These are phyloP conservation scores for Agriopis aurantiaria DNA, from an alignment of 2,888 invertebrate genomes.

Conservation along the genomic window DNA sequence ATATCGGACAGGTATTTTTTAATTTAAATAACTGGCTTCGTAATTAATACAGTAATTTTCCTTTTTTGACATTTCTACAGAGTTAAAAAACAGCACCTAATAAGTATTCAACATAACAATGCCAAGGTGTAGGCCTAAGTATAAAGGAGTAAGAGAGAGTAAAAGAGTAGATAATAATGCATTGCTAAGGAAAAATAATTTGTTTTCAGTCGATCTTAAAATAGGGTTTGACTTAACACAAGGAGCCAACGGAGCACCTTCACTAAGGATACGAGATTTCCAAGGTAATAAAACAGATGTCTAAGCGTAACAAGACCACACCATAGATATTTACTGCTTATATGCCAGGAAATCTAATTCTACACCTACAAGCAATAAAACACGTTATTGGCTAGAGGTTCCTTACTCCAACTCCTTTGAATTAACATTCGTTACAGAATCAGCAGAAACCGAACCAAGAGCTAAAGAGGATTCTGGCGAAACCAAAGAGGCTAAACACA, in stretches of 20 bases:
- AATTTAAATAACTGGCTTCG: too few relatives aligned
- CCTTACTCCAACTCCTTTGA: background rate
- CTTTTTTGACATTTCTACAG: too few relatives aligned
- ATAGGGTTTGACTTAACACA: constrained; percentile 71
- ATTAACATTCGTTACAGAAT: constrained; percentile 42
- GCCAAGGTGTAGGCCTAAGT: background rate
- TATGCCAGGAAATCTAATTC: background rate
- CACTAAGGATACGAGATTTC: constrained; percentile 62
- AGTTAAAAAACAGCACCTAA: background rate
- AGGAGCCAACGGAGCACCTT: constrained; percentile 61
- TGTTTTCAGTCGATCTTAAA: constrained; percentile 69
- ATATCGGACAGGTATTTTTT: too few relatives aligned
- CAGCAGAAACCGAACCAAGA: constrained; percentile 49
- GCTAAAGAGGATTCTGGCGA: constrained; percentile 34
- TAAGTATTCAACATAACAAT: background rate
- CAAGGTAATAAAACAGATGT: constrained; percentile 56
- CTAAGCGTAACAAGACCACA: background rate
- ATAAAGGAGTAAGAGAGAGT: too few relatives aligned
- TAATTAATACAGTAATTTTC: too few relatives aligned
- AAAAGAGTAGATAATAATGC: too few relatives aligned
- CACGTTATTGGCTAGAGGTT: background rate
- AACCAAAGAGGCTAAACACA: background rate
- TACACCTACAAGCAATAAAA: background rate
- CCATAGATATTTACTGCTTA: background rate
- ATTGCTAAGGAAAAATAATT: constrained; percentile 24